These are phyloP conservation scores for Labroides dimidiatus DNA, from an alignment of 2,797 vertebrate genomes.

Conservation along the genomic window DNA sequence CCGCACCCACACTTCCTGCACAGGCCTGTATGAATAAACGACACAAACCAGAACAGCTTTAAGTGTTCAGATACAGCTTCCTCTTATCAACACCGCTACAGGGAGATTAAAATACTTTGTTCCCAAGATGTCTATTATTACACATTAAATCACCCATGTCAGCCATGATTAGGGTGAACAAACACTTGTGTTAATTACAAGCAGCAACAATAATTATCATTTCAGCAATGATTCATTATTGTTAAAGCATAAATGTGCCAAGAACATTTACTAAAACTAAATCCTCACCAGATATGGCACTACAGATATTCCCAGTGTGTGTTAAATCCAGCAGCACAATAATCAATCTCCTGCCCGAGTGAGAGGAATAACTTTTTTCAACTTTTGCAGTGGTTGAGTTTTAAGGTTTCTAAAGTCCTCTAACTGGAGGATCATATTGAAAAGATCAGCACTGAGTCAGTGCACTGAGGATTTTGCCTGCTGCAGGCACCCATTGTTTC, in stretches of 20 bases:
- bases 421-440: conserved; percentile 42
- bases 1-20: conserved; percentile 70
- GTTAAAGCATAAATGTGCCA: conserved; percentile 45
- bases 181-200: conserved; percentile 66
- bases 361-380: conserved; percentile 39
- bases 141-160: conserved; percentile 55
- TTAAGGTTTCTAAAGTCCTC: conserved; percentile 49
- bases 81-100: conserved; percentile 63
- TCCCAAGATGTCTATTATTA: conserved; percentile 58
- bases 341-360: conserved; percentile 39
- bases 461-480: conserved; percentile 46
- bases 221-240: conserved; percentile 59
- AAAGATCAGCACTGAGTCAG: conserved; percentile 38
- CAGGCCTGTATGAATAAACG: conserved; percentile 46
- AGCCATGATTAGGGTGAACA: conserved; percentile 47
- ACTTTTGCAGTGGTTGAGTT: conserved; percentile 34
- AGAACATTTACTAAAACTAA: conserved; percentile 56
- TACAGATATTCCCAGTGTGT: conserved; percentile 34
- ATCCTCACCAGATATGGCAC: conserved; percentile 42
- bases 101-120: conserved; percentile 58
- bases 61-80: conserved; percentile 64
- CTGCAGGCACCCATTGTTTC: conserved; percentile 77
- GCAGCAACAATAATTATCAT: conserved; percentile 50
- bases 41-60: conserved; percentile 60
- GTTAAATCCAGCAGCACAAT: conserved; percentile 33